phyloP scores from a whole-genome alignment of 2,797 vertebrate species.

The Cyprinodon diabolis region DNA sequence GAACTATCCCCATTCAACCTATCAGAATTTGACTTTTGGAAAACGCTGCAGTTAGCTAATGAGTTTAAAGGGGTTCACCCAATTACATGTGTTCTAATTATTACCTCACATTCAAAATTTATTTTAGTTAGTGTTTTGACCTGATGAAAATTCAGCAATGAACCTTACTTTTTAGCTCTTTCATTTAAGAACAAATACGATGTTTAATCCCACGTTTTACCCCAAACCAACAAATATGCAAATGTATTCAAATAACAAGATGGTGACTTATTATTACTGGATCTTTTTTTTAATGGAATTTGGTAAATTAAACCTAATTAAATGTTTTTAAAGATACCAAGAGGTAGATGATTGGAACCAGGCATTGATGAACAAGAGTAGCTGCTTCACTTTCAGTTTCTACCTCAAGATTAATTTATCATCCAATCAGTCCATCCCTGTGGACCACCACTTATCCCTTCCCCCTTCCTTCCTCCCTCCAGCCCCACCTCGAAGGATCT shows the following conservation, averaged over 20 bases:
- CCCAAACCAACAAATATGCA: background rate
- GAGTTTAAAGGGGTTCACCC: too few relatives aligned
- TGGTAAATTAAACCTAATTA: background rate
- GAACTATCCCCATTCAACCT: too few relatives aligned
- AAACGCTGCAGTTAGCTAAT: too few relatives aligned
- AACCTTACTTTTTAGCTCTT: too few relatives aligned
- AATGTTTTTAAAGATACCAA: background rate
- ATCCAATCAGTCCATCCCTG: slow-evolving; percentile 91
- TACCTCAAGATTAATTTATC: slow-evolving; percentile 84
- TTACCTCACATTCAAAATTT: too few relatives aligned
- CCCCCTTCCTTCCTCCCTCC: slow-evolving; percentile 66
- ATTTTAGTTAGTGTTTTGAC: too few relatives aligned
- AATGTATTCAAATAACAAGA: background rate
- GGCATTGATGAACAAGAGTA: slow-evolving; percentile 25
- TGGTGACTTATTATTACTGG: background rate
- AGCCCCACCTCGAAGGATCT: slow-evolving; percentile 87
- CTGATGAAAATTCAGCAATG: too few relatives aligned
- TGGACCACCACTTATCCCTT: slow-evolving; percentile 85
- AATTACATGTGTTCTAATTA: too few relatives aligned
- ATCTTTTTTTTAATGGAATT: background rate
- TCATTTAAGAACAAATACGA: too few relatives aligned
- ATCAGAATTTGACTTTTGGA: too few relatives aligned
- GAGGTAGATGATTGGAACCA: background rate
- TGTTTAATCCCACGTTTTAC: too few relatives aligned
- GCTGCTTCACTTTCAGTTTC: slow-evolving; percentile 64